phyloP scores from a whole-genome alignment of 2,888 invertebrate genomes.

The Elgonia sp. region DNA sequence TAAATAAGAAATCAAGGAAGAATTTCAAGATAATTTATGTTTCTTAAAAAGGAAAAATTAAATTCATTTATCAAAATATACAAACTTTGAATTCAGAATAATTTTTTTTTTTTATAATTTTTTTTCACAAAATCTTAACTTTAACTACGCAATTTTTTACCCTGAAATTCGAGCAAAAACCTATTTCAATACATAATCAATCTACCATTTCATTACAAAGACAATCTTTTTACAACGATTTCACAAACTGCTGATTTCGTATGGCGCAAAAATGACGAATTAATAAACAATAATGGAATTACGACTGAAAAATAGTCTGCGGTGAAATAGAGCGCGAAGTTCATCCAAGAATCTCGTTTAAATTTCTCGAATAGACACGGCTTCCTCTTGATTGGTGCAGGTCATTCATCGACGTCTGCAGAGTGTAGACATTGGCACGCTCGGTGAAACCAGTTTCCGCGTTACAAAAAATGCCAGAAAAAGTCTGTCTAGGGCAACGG shows the following conservation, averaged over 20 bases:
- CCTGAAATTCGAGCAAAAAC: background rate
- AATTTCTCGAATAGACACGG: constrained; percentile 55
- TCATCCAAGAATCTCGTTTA: constrained; percentile 64
- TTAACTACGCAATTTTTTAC: too few species aligned
- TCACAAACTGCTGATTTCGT: background rate
- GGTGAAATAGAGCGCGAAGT: constrained; percentile 57
- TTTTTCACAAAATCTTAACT: too few species aligned
- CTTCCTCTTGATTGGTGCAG: constrained; percentile 71
- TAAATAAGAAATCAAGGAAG: too few species aligned
- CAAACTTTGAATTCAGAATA: too few species aligned
- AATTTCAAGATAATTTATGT: too few species aligned
- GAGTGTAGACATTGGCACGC: constrained; percentile 65
- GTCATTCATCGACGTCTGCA: constrained; percentile 70
- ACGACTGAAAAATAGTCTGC: background rate
- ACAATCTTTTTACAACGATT: background rate
- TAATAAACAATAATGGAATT: constrained; percentile 38
- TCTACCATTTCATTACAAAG: background rate
- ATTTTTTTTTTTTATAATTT: too few species aligned
- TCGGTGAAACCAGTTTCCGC: constrained; percentile 78
- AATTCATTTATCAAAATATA: too few species aligned
- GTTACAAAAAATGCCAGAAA: constrained; percentile 77
- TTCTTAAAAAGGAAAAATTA: too few species aligned
- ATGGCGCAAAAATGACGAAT: constrained; percentile 5
- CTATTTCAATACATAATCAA: background rate
- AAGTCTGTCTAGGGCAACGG: constrained; percentile 73